Base-by-base conservation (phyloP, 2,797 vertebrate species). In the Acrocephalus scirpaceus region DNA sequence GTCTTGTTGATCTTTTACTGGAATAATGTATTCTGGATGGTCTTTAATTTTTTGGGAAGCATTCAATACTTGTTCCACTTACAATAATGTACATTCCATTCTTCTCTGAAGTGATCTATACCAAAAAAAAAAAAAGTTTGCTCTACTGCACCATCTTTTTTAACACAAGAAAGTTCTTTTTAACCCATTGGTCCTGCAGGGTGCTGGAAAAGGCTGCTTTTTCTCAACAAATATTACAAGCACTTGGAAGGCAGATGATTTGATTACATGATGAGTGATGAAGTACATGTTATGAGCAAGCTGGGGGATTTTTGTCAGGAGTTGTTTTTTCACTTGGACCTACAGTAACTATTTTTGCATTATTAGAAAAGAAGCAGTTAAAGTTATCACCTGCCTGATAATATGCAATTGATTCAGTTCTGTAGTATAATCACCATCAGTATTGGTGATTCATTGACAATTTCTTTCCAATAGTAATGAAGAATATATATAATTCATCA, bases 381-480 rank as follows among this genome's bases (percentile, higher is more conserved):
- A 34, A 67, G 27, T 75, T 66, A 64, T 34, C 32, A 45, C 16
- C 30, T 27, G 15, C 16, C 32, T 76, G 47, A 64, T 47, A 70
- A 47, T 25, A 36, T 13, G 30, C 8, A 26, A 19, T 13, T 44
- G 65, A 79, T 45, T 72, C 44, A 40, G 7, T 57, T 88, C 48
- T 83, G 19, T 38, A 78, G 32, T 82, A 91, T 88, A 96, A 86
- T 86, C 88, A 96, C 86, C 44, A 44, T 51, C 27, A 17, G 72
- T 72, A 73, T 69, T 79, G 27, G 47, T 65, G 4, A 91, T 48
- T 86, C 74, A 79, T 1, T 91, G 89, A 71, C 80, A 94, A 76
- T 70, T 86, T 40, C 56, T 86, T 94, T 93, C 87, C 73, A 93
- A 88, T 90, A 96, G 62, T 88, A 91, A 96, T 77, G 67, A 93